phyloP scores from a whole-genome alignment of 2,888 invertebrate genomes.

The Galerucella calmariensis region DNA sequence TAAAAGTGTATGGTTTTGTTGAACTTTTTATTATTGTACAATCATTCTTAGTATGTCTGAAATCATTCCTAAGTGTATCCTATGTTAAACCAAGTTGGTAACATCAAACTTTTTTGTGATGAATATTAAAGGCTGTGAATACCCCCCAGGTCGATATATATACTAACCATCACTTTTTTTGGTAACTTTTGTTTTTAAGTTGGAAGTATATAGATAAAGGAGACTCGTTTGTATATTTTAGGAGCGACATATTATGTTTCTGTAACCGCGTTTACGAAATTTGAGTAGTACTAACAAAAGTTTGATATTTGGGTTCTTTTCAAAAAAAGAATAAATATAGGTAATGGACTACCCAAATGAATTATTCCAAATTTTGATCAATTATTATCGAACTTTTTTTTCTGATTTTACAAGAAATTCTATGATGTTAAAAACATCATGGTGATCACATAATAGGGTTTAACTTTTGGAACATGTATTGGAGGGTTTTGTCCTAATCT shows the following conservation, averaged over 20 bases:
- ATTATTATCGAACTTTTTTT: too few relatives aligned
- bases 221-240: neutral
- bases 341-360: too few relatives aligned
- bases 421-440: too few relatives aligned
- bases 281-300: neutral
- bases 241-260: neutral
- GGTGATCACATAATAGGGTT: too few relatives aligned
- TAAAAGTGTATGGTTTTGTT: too few relatives aligned
- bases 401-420: too few relatives aligned
- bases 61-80: constrained; percentile 32
- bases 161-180: constrained; percentile 24
- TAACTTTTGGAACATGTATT: too few relatives aligned
- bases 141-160: constrained; percentile 28
- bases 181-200: constrained; percentile 18
- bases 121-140: constrained; percentile 34
- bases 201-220: constrained; percentile 21
- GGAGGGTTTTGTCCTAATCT: too few relatives aligned
- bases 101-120: constrained; percentile 32
- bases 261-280: neutral
- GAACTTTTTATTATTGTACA: constrained; percentile 1
- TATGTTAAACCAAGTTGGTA: constrained; percentile 17
- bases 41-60: constrained; percentile 10
- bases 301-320: neutral
- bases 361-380: too few relatives aligned
- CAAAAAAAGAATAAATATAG: too few relatives aligned